phyloP scores from a whole-genome alignment of 1,140 invertebrate genomes.

The Hycleus cichorii region DNA sequence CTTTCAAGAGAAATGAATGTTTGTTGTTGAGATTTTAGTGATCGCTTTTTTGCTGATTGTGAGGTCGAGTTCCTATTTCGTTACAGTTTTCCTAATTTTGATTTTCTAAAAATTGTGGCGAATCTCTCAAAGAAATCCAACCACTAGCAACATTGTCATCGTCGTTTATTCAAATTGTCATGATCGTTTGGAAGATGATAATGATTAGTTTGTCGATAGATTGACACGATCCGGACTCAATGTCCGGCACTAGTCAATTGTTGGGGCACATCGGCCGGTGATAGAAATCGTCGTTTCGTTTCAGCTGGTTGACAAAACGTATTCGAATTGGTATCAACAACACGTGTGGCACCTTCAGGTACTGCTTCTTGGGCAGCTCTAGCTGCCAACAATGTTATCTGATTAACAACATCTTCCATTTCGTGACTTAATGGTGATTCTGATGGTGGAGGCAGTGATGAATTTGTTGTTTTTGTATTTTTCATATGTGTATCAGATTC shows the following conservation, averaged over 20 bases:
- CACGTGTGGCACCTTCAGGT: slow-evolving; percentile 21
- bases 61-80: slow-evolving; percentile 8
- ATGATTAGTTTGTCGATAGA: too few relatives aligned
- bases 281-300: slow-evolving; percentile 44
- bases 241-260: slow-evolving; percentile 51
- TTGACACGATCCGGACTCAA: slow-evolving; percentile 27
- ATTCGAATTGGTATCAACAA: slow-evolving; percentile 43
- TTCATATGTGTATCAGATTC: slow-evolving; percentile 51
- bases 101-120: too few relatives aligned
- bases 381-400: slow-evolving; percentile 69
- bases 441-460: slow-evolving; percentile 35
- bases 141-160: too few relatives aligned
- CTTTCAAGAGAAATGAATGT: neutral
- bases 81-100: neutral
- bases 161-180: neutral
- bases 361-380: slow-evolving; percentile 54
- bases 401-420: slow-evolving; percentile 77
- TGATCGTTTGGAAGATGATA: neutral
- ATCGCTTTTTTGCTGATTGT: neutral
- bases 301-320: slow-evolving; percentile 47
- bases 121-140: too few relatives aligned
- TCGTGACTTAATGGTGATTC: slow-evolving; percentile 62
- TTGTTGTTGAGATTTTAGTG: neutral
- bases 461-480: slow-evolving; percentile 24
- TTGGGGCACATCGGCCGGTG: slow-evolving; percentile 42